Conservation (phyloP, 1,140 invertebrate species). For the Bombyx mori region DNA sequence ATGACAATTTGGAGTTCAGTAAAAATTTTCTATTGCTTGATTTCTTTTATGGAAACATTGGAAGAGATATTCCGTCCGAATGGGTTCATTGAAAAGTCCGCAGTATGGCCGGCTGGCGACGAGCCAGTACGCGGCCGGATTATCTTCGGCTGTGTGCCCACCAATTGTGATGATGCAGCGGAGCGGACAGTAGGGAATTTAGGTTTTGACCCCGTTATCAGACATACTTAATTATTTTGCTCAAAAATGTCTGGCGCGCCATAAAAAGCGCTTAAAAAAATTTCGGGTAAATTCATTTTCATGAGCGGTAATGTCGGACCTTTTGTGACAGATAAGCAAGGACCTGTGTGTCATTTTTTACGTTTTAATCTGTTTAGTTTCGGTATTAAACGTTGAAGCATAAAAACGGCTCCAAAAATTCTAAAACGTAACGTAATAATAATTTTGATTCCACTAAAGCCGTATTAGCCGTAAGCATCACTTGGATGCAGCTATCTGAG, state of each 20-base stretch:
- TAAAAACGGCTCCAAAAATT: too few relatives aligned
- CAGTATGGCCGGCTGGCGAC: constrained; percentile 56
- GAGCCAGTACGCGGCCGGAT: constrained; percentile 46
- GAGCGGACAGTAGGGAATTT: constrained; percentile 24
- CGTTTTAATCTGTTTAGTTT: too few relatives aligned
- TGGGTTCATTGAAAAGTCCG: constrained; percentile 67
- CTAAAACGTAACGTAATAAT: too few relatives aligned
- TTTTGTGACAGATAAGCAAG: too few relatives aligned
- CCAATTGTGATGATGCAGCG: constrained; percentile 56
- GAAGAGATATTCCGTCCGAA: constrained; percentile 61
- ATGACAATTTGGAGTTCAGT: constrained; percentile 1
- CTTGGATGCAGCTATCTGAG: too few relatives aligned
- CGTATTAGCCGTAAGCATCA: too few relatives aligned
- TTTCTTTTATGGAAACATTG: constrained; percentile 63
- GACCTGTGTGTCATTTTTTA: too few relatives aligned
- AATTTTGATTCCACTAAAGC: too few relatives aligned
- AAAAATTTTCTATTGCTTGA: constrained; percentile 58
- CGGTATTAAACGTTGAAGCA: too few relatives aligned
- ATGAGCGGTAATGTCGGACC: too few relatives aligned
- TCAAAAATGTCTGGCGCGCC: constrained; percentile 7
- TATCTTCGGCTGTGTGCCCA: constrained; percentile 54
- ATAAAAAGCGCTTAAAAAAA: too few relatives aligned
- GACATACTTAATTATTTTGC: constrained; percentile 27
- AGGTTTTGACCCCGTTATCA: constrained; percentile 29
- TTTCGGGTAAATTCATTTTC: too few relatives aligned